phyloP scores from a whole-genome alignment of 2,113 vertebrate species.

The Lynx canadensis region DNA sequence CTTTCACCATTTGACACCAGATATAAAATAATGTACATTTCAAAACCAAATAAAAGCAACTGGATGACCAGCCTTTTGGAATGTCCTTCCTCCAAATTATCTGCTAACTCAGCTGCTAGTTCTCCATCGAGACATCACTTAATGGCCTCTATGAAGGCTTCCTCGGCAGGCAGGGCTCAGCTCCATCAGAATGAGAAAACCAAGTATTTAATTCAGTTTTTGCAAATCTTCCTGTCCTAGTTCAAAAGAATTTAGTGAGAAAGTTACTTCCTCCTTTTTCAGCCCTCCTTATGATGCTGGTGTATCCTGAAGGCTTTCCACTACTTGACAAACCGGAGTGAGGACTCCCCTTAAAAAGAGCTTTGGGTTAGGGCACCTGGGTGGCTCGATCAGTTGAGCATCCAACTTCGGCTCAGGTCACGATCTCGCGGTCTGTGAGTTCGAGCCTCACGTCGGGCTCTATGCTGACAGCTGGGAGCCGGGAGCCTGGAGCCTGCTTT shows the following conservation, averaged over 20 bases:
- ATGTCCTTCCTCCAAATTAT: neutral
- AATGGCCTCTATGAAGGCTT: neutral
- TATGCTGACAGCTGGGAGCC: no score
- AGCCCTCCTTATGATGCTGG: fast-evolving
- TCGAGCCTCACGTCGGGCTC: fast-evolving
- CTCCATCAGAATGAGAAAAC: neutral
- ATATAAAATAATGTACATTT: conserved; percentile 8
- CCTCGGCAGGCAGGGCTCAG: neutral
- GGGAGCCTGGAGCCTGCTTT: no score
- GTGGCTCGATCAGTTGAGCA: no score
- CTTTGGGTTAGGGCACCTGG: neutral
- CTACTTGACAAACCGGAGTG: neutral
- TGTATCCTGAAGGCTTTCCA: neutral
- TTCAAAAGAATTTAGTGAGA: neutral
- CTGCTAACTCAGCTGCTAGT: neutral
- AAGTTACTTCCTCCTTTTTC: neutral
- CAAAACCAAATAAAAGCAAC: neutral
- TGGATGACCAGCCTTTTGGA: neutral
- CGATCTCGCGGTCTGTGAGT: no score
- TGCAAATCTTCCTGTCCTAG: neutral
- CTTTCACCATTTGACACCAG: neutral
- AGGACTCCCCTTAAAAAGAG: no score
- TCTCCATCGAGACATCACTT: neutral
- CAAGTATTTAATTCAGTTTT: neutral
- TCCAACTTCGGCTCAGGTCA: no score